Evolutionary conservation across 2,797 vertebrate species (phyloP), one percentile per base, ranked within the genome.

Genomic region (Gallinago nigripennis): DNA sequence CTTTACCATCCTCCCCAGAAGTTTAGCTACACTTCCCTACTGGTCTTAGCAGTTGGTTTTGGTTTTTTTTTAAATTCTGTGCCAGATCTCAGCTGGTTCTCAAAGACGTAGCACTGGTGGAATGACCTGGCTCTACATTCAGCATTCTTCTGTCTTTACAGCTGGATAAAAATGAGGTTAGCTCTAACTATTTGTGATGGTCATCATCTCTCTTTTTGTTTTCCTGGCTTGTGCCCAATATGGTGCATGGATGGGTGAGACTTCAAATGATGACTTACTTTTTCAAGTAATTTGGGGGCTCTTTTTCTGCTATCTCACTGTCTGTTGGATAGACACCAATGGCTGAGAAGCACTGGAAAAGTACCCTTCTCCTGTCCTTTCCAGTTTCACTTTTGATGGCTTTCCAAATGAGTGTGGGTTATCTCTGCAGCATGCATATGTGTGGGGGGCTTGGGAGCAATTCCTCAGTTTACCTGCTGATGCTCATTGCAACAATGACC

Each of bases 401-500:
- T 79, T 53, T 46, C 19, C 68, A 9, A 58, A 69, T 2, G n/a
- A 92, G 30, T 30, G 6, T 1, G 4, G 70, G n/a, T 17, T 69
- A 6, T 12, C 37, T 37, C 23, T 81, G 66, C 68, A 73, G 66
- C 2, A 8, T 5, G 50, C 30, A 25, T 2, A 9, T 1, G 0
- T 0, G 0, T 9, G 27, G 9, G 45, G 45, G 23, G 57, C 12
- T 64, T 6, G 17, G 17, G 21, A 63, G 58, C 12, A 3, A 39
- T 19, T 85, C 75, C 57, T 46, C 30, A 0, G 18, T 45, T 97
- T 98, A 99, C 99, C 99, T 99, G 99, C 99, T 99, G 77, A 99
- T 98, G 71, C 98, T 98, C 99, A 99, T 99, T 60, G 99, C 99
- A 12, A 99, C 98, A 53, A 99, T 98, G 33, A 99, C 99, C 0